Evolutionary conservation across 2,888 invertebrate species (phyloP).

Genomic region (Tenthredo notha): DNA sequence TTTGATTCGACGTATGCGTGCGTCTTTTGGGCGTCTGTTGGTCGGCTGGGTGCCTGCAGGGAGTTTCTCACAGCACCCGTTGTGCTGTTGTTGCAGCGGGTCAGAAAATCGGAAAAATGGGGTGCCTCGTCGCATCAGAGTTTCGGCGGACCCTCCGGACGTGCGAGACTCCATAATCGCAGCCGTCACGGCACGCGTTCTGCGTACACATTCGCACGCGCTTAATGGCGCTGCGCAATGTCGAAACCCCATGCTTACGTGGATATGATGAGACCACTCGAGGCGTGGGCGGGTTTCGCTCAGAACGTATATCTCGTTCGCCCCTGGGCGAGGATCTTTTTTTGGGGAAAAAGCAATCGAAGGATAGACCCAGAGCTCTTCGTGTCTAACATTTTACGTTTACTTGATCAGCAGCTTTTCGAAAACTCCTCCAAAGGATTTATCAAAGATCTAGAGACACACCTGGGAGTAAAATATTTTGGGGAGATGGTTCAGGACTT

Average conservation of each 20-base stretch:
- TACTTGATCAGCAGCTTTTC: slow-evolving; percentile 48
- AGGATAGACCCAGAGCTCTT: slow-evolving; percentile 33
- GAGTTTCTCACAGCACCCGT: slow-evolving; percentile 48
- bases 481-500: neutral
- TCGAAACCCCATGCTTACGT: slow-evolving; percentile 22
- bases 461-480: slow-evolving; percentile 23
- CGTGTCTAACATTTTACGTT: slow-evolving; percentile 18
- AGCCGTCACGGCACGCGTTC: slow-evolving; percentile 49
- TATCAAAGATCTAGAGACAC: slow-evolving; percentile 21
- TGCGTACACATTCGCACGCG: slow-evolving; percentile 48
- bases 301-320: slow-evolving; percentile 25
- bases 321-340: slow-evolving; percentile 42
- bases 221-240: slow-evolving; percentile 23
- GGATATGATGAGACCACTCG: slow-evolving; percentile 46
- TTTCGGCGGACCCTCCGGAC: slow-evolving; percentile 48
- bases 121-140: slow-evolving; percentile 30
- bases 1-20: slow-evolving; percentile 22
- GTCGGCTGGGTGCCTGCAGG: slow-evolving; percentile 21
- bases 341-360: slow-evolving; percentile 8
- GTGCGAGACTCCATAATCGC: slow-evolving; percentile 48
- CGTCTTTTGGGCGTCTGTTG: slow-evolving; percentile 27
- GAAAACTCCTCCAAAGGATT: slow-evolving; percentile 10
- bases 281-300: slow-evolving; percentile 37
- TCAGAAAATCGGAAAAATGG: slow-evolving; percentile 36
- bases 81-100: slow-evolving; percentile 53